phyloP scores from a whole-genome alignment of 2,888 invertebrate genomes.

The Encarsia formosa region DNA sequence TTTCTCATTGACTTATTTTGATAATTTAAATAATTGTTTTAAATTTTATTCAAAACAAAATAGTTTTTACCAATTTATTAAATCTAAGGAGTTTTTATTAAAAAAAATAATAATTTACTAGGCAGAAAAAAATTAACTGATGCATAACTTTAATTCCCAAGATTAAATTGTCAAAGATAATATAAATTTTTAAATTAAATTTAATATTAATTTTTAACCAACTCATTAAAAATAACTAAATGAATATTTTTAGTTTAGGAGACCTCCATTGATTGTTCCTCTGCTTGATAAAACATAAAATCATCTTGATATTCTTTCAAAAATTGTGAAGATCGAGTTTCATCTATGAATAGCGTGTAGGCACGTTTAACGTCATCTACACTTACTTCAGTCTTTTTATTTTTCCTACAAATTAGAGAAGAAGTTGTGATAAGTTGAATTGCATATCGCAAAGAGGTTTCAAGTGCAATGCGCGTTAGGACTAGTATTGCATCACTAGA shows the following conservation, averaged over 20 bases:
- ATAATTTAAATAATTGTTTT: neutral
- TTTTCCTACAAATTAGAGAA: constrained; percentile 84
- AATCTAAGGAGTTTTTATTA: too few relatives aligned
- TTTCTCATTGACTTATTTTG: neutral
- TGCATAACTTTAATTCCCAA: too few relatives aligned
- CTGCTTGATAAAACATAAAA: constrained; percentile 80
- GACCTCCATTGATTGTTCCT: constrained; percentile 22
- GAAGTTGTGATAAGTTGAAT: constrained; percentile 97
- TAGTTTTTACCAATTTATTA: constrained; percentile 2
- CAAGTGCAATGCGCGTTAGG: constrained; percentile 86
- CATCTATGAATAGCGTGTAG: constrained; percentile 91
- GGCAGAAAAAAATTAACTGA: too few relatives aligned
- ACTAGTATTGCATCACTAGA: constrained; percentile 85
- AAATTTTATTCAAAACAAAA: constrained; percentile 9
- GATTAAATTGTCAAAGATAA: too few relatives aligned
- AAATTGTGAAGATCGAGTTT: constrained; percentile 88
- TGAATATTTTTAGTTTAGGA: constrained; percentile 3
- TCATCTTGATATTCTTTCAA: constrained; percentile 93
- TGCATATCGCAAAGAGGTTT: constrained; percentile 92
- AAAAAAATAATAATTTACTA: too few relatives aligned
- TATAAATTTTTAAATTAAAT: too few relatives aligned
- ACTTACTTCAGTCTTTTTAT: constrained; percentile 80
- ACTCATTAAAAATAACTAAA: neutral
- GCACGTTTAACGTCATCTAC: constrained; percentile 94
- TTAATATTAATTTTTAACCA: neutral